Evolutionary conservation across 2,888 invertebrate species (phyloP), one percentile per base, ranked within the genome.

Genomic region (Chrysolina haemoptera): DNA sequence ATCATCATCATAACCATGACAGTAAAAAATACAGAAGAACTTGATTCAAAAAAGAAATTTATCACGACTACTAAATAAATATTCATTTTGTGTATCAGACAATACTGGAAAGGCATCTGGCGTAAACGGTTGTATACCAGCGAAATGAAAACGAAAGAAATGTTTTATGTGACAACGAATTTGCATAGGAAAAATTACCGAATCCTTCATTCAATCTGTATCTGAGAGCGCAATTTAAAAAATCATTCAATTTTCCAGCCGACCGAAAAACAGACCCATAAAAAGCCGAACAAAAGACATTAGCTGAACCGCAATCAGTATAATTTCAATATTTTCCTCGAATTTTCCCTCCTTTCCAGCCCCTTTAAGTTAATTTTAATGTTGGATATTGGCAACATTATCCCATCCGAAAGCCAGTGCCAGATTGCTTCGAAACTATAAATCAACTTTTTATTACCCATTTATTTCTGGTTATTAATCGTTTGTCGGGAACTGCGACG

Each of bases 391-490:
- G 86, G 85, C 83, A 83, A 84, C 82, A 82, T 80, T 82, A 78
- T 82, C 76, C 82, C 82, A 64, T 73, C 66, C 48, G 63, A 63
- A 59, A 66, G 70, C 76, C 73, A 46, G 70, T 75, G 78, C 84
- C 85, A 85, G 85, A 85, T 84, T 84, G 85, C 83, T 79, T 73
- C 79, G 74, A 78, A 81, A 80, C 82, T 82, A 87, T 87, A 87
- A 87, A 87, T 87, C 87, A 87, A 84, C 81, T 87, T 87, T 87
- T 87, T 87, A 86, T 87, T 86, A 84, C 85, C 86, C 87, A 86
- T 87, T 87, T 86, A 85, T 85, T 83, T 81, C 81, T 83, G 75
- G 84, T 86, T 87, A 87, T 87, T 87, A 87, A 87, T 87, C 86
- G 87, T 85, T 85, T 83, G 85, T 84, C 85, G 81, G 84, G 83